phyloP scores from a whole-genome alignment of 2,797 vertebrate genomes.

The Halcyon chelicuti region DNA sequence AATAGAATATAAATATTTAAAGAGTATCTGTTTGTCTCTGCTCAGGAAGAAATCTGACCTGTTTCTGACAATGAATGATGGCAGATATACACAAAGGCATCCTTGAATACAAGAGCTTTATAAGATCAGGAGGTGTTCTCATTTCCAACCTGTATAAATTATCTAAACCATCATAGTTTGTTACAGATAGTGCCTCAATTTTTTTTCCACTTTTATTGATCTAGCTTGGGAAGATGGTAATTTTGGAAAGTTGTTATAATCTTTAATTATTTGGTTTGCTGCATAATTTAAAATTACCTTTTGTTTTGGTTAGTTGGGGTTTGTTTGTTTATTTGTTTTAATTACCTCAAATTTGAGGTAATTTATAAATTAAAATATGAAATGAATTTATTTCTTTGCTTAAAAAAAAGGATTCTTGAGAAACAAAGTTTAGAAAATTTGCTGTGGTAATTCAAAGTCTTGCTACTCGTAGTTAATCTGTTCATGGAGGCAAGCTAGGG shows the following conservation, averaged over 20 bases:
- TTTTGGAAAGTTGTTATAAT: neutral
- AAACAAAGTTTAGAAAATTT: neutral
- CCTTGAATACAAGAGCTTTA: neutral
- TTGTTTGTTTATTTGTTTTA: too few relatives aligned
- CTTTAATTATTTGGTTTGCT: neutral
- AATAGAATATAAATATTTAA: conserved; percentile 30
- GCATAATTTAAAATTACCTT: neutral
- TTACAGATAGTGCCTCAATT: neutral
- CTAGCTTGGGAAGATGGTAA: neutral
- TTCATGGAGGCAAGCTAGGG: neutral
- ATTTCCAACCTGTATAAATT: neutral
- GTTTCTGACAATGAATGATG: neutral
- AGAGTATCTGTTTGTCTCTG: neutral
- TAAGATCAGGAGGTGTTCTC: neutral
- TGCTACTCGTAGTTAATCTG: neutral
- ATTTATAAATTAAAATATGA: neutral
- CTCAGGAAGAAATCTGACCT: neutral
- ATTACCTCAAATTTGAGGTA: neutral
- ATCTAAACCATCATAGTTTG: neutral
- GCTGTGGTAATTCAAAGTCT: neutral
- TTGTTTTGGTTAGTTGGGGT: too few relatives aligned
- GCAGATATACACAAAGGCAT: neutral
- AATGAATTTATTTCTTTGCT: neutral
- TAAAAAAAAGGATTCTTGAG: neutral
- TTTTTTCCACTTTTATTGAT: neutral